Conservation (phyloP, 2,888 invertebrate species). For the Podotricha telesiphe region DNA sequence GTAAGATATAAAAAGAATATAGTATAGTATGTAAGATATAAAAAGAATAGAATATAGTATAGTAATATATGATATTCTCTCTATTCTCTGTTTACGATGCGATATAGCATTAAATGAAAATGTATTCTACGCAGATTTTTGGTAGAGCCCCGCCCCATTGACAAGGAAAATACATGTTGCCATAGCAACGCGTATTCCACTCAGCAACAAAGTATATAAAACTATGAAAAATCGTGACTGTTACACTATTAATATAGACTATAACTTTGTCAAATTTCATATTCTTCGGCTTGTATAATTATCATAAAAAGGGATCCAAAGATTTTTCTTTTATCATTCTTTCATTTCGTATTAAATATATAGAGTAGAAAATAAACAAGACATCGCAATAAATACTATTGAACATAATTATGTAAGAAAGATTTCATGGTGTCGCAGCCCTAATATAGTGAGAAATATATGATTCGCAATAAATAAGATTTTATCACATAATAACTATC, state of each 20-base stretch:
- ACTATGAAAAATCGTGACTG: too few species aligned
- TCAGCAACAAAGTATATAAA: too few species aligned
- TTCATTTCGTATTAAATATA: too few species aligned
- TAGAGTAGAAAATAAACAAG: too few species aligned
- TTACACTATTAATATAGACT: too few species aligned
- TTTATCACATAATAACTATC: constrained; percentile 46
- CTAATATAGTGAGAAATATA: constrained; percentile 35
- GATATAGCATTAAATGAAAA: background rate
- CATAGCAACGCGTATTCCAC: background rate
- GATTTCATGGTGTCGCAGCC: background rate
- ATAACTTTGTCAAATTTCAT: too few species aligned
- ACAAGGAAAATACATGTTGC: background rate
- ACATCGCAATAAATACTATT: background rate
- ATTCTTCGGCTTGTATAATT: too few species aligned
- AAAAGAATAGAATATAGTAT: background rate
- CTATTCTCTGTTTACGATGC: background rate
- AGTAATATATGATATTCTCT: background rate
- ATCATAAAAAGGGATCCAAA: too few species aligned
- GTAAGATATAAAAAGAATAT: background rate
- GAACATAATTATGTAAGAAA: background rate
- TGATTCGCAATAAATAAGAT: constrained; percentile 41
- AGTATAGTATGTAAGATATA: background rate
- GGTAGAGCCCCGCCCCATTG: background rate
- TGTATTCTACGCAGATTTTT: background rate
- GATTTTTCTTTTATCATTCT: too few species aligned